phyloP scores from a whole-genome alignment of 1,140 invertebrate species.

The Drosophila leontia region DNA sequence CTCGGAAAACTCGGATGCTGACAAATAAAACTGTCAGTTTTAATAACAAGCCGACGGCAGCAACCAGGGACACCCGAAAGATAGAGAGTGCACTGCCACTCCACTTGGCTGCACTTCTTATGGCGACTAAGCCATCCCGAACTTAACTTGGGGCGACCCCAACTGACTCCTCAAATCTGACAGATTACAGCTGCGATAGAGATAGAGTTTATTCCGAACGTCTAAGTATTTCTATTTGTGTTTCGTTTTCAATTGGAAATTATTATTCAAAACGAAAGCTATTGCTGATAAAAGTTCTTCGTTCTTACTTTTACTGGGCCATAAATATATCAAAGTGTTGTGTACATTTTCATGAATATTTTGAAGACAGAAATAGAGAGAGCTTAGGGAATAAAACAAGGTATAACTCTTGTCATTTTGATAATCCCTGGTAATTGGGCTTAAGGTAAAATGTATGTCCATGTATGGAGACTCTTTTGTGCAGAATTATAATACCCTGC shows the following conservation, averaged over 20 bases:
- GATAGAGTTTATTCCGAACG: conserved; percentile 51
- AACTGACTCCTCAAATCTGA: conserved; percentile 56
- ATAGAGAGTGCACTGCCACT: conserved; percentile 35
- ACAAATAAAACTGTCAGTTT: conserved; percentile 84
- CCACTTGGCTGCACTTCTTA: conserved; percentile 63
- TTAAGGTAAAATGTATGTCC: conserved; percentile 46
- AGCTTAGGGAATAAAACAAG: conserved; percentile 5
- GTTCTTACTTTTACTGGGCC: conserved; percentile 39
- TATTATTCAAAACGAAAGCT: conserved; percentile 40
- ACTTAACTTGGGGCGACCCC: conserved; percentile 27
- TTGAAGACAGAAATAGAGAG: conserved; percentile 12
- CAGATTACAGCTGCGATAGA: conserved; percentile 83
- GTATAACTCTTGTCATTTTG: conserved; percentile 20
- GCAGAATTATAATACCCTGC: too few species aligned
- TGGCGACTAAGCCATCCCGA: conserved; percentile 31
- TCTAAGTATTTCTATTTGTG: conserved; percentile 41
- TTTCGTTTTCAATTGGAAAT: conserved; percentile 71
- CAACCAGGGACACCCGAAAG: conserved; percentile 11
- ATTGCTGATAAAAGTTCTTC: conserved; percentile 61
- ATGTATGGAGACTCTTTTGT: conserved; percentile 7
- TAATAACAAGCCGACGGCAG: conserved; percentile 67
- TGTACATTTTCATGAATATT: conserved; percentile 48
- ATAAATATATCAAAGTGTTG: conserved; percentile 73
- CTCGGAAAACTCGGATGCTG: conserved; percentile 49
- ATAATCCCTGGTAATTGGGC: conserved; percentile 64